A percentile compares a stretch with the other conserved stretches of the same genome.
Conservation (phyloP, 1,140 invertebrate genomes). For the Globodera ellingtonae region DNA sequence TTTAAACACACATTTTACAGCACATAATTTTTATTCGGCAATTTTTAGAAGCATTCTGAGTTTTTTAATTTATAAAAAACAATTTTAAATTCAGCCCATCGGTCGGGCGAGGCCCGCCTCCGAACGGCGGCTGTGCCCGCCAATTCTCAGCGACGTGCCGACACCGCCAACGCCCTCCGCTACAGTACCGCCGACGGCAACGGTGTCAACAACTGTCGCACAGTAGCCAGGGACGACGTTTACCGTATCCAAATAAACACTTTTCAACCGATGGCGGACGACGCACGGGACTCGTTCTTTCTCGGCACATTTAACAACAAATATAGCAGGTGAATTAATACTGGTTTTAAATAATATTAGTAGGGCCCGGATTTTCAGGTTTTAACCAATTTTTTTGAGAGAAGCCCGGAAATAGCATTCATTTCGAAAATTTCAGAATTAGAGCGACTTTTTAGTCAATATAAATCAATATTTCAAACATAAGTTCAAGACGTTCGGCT, state of each 20-base stretch:
- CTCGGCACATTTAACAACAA: neutral
- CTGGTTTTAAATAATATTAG: too few relatives aligned
- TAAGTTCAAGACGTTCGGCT: neutral
- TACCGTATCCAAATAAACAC: constrained; percentile 9
- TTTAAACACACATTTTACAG: too few relatives aligned
- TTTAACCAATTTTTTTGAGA: too few relatives aligned
- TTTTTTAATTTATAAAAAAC: neutral
- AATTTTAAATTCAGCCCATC: too few relatives aligned
- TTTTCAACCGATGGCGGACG: neutral
- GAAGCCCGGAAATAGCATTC: too few relatives aligned
- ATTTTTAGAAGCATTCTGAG: neutral
- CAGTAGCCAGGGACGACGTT: neutral
- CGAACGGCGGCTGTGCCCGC: neutral
- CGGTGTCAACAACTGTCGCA: neutral
- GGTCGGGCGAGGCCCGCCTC: too few relatives aligned
- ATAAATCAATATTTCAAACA: too few relatives aligned
- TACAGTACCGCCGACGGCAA: neutral
- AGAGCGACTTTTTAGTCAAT: too few relatives aligned
- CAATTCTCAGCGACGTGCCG: neutral
- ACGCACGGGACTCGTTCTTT: neutral
- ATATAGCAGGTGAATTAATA: constrained; percentile 1
- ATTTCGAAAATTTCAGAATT: too few relatives aligned
- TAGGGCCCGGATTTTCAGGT: too few relatives aligned
- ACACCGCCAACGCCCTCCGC: neutral
- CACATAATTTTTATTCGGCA: too few relatives aligned